Percentiles rank a stretch among this genome's conserved stretches.
Evolutionary conservation across 1,140 invertebrate genomes (phyloP).

Genomic region (Hyposmocoma kahamanoa): DNA sequence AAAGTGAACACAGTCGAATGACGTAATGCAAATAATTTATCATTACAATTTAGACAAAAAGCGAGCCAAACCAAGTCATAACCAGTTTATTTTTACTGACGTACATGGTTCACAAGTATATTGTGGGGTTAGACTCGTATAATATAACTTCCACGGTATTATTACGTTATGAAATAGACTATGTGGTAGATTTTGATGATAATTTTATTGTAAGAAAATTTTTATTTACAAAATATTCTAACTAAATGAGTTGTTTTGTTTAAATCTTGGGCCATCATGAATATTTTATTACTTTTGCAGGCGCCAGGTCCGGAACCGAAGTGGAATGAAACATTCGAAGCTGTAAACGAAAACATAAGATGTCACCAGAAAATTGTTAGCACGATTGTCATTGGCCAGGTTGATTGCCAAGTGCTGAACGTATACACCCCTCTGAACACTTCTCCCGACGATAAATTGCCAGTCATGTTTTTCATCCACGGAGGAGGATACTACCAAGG

Average conservation of each 20-base stretch:
- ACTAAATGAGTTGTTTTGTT: too few species aligned
- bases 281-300: constrained; percentile 51
- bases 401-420: constrained; percentile 62
- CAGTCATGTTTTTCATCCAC: constrained; percentile 76
- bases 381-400: constrained; percentile 33
- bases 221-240: too few species aligned
- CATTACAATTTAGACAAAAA: too few species aligned
- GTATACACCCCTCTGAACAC: constrained; percentile 58
- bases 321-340: constrained; percentile 76
- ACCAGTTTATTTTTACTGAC: too few species aligned
- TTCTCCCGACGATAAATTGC: constrained; percentile 19
- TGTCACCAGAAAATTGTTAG: constrained; percentile 60
- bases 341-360: constrained; percentile 69
- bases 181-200: too few species aligned
- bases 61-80: too few species aligned
- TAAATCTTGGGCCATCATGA: neutral
- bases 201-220: too few species aligned
- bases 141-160: too few species aligned
- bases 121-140: too few species aligned
- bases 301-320: constrained; percentile 72
- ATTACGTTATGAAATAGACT: too few species aligned
- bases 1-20: constrained; percentile 74
- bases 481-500: constrained; percentile 76
- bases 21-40: too few species aligned
- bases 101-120: too few species aligned